Percentiles rank a stretch among this genome's conserved stretches.
Conservation (phyloP, 1,140 invertebrate species). For the Telenomus remus region DNA sequence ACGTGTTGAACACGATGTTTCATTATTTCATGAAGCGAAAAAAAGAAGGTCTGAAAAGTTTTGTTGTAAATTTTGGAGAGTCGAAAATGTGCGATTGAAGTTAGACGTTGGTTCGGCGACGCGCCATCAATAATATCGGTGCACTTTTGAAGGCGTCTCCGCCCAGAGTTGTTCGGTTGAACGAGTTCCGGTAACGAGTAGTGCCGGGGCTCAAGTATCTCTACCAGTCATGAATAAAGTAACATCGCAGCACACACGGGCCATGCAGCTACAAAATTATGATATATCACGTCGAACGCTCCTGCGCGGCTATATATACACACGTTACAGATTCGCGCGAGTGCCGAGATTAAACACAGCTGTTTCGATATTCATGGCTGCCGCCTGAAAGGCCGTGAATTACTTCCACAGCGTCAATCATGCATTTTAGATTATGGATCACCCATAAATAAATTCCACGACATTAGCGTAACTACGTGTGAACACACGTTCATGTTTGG, state of each 20-base stretch:
- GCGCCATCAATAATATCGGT: conserved; percentile 43
- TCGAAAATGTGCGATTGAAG: neutral
- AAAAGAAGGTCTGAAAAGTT: neutral
- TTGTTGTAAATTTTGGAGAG: conserved; percentile 1
- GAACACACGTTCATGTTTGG: neutral
- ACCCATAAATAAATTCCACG: conserved; percentile 7
- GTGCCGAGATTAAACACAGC: conserved; percentile 35
- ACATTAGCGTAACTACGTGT: neutral
- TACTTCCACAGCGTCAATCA: conserved; percentile 25
- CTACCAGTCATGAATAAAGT: conserved; percentile 68
- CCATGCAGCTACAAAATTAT: conserved; percentile 62
- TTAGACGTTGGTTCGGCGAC: neutral
- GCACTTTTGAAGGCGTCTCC: conserved; percentile 46
- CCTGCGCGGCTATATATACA: conserved; percentile 23
- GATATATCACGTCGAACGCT: conserved; percentile 62
- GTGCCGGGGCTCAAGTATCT: conserved; percentile 66
- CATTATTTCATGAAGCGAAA: neutral
- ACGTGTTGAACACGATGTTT: no score
- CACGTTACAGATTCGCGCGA: conserved; percentile 25
- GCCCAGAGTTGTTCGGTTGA: conserved; percentile 63
- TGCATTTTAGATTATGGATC: conserved; percentile 19
- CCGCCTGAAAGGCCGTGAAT: conserved; percentile 17
- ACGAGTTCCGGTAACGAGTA: conserved; percentile 59
- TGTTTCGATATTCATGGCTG: conserved; percentile 36
- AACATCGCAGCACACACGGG: conserved; percentile 20